Percentiles rank a stretch among this genome's conserved stretches.
Evolutionary conservation across 2,888 invertebrate species (phyloP).

Genomic region (Aleiodes testaceus): DNA sequence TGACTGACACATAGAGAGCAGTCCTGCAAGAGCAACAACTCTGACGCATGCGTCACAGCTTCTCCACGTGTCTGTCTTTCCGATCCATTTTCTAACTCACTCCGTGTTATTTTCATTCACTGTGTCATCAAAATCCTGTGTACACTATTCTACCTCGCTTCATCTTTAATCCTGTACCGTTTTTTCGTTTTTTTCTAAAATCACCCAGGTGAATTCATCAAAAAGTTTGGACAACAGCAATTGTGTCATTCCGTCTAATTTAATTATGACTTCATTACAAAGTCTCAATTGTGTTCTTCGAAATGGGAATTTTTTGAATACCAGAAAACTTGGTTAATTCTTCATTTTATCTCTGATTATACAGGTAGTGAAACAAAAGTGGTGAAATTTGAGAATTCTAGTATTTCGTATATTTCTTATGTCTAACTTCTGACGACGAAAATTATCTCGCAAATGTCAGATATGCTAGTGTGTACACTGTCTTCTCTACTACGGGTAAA

Average conservation of each 20-base stretch:
- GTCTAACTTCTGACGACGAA: slow-evolving; percentile 45
- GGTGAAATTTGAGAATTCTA: neutral
- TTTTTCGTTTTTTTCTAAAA: no score
- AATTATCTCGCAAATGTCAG: slow-evolving; percentile 58
- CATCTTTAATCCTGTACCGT: no score
- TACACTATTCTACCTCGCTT: neutral
- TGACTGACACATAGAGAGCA: slow-evolving; percentile 63
- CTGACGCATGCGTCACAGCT: slow-evolving; percentile 66
- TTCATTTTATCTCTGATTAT: slow-evolving; percentile 20
- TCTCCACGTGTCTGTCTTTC: slow-evolving; percentile 64
- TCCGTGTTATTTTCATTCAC: slow-evolving; percentile 39
- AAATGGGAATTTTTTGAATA: no score
- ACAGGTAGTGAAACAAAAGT: slow-evolving; percentile 14
- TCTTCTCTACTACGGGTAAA: slow-evolving; percentile 11
- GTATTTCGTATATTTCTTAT: slow-evolving; percentile 32
- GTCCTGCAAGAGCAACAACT: slow-evolving; percentile 67
- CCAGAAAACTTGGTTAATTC: neutral
- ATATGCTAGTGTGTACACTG: slow-evolving; percentile 46
- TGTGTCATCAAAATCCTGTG: slow-evolving; percentile 14
- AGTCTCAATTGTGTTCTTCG: no score
- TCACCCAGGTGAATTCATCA: slow-evolving; percentile 63
- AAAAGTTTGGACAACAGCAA: slow-evolving; percentile 50
- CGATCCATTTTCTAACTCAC: slow-evolving; percentile 56
- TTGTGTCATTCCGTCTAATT: slow-evolving; percentile 51
- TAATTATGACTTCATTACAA: slow-evolving; percentile 50